These are phyloP conservation scores for Drosophila kikkawai DNA, from an alignment of 1,140 invertebrate genomes.

Conservation along the genomic window DNA sequence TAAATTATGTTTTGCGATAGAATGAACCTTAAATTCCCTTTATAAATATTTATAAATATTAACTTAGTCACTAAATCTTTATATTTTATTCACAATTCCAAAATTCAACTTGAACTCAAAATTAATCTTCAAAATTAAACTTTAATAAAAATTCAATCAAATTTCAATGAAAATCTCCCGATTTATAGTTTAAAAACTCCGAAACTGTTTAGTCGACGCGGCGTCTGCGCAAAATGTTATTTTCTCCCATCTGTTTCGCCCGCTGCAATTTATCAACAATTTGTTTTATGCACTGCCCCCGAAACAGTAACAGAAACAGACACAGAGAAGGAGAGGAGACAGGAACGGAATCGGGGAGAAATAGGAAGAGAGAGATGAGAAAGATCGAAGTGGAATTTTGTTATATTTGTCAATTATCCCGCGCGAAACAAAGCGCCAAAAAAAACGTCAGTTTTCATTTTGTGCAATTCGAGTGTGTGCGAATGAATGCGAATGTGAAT, in stretches of 20 bases:
- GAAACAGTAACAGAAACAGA: constrained; percentile 28
- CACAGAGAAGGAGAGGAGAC: not conserved
- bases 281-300: constrained; percentile 28
- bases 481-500: constrained; percentile 29
- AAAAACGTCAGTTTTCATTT: constrained; percentile 70
- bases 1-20: not conserved
- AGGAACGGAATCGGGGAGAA: constrained; percentile 14
- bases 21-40: not conserved
- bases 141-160: not conserved
- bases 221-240: constrained; percentile 27
- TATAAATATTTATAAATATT: not conserved
- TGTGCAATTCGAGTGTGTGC: constrained; percentile 29
- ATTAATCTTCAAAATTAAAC: not conserved
- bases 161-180: not conserved
- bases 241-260: not conserved
- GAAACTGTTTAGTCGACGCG: constrained; percentile 10
- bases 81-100: constrained; percentile 1
- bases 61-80: not conserved
- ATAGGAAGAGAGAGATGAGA: constrained; percentile 20
- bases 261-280: constrained; percentile 29
- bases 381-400: constrained; percentile 18
- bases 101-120: not conserved
- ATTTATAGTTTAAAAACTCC: not conserved
- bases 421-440: constrained; percentile 78
- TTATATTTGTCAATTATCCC: constrained; percentile 74